Conservation (phyloP, 2,797 vertebrate genomes). For the Aselliscus stoliczkanus region DNA sequence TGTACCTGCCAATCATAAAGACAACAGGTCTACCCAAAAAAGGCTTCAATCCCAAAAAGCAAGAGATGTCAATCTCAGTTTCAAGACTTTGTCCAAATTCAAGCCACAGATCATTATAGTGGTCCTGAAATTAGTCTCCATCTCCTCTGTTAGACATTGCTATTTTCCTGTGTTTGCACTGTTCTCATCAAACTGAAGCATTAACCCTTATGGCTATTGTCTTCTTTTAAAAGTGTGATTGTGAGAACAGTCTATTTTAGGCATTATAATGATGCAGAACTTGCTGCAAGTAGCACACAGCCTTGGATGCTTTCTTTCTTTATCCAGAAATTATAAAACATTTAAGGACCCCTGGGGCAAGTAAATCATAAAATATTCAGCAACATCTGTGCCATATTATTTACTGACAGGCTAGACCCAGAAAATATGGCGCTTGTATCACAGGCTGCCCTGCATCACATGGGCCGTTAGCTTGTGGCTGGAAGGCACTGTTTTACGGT, state of each 20-base stretch:
- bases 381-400: conserved; percentile 67
- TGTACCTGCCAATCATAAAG: not conserved
- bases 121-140: not conserved
- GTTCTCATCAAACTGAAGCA: not conserved
- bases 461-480: not conserved
- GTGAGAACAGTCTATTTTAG: not conserved
- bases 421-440: not conserved
- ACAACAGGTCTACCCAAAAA: not conserved
- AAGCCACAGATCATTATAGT: not conserved
- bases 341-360: conserved; percentile 57
- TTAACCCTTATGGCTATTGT: not conserved
- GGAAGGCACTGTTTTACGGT: not conserved
- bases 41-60: not conserved
- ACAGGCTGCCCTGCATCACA: not conserved
- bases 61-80: not conserved
- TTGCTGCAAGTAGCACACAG: conserved; percentile 2
- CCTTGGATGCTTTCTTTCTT: not conserved
- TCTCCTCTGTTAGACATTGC: not conserved
- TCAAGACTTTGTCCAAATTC: not conserved
- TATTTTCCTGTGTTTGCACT: not conserved
- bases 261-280: not conserved
- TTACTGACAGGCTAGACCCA: conserved; percentile 54
- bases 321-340: conserved; percentile 74
- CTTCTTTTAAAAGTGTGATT: not conserved
- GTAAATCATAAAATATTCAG: conserved; percentile 71